phyloP scores from a whole-genome alignment of 2,888 invertebrate genomes.

The Danaus chrysippus region DNA sequence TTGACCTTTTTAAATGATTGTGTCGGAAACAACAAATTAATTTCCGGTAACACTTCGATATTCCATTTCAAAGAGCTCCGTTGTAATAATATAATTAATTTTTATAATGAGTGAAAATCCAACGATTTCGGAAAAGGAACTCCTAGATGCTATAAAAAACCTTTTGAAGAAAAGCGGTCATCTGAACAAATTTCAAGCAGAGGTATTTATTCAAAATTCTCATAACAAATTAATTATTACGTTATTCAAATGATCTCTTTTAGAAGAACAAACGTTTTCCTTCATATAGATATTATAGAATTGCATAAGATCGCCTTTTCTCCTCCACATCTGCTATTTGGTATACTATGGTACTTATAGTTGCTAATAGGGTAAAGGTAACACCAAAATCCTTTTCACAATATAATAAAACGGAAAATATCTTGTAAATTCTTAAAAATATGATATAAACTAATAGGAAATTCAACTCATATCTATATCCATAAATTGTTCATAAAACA shows the following conservation, averaged over 20 bases:
- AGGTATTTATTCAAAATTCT: slow-evolving; percentile 44
- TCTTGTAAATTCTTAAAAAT: too few species aligned
- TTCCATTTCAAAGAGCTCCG: slow-evolving; percentile 21
- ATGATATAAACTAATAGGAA: too few species aligned
- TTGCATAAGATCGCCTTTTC: too few species aligned
- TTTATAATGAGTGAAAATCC: slow-evolving; percentile 54
- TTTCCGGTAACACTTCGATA: slow-evolving; percentile 20
- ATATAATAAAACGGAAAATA: too few species aligned
- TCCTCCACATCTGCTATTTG: too few species aligned
- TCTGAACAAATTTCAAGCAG: slow-evolving; percentile 66
- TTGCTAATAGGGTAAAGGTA: too few species aligned
- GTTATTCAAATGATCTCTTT: neutral
- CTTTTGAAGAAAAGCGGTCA: slow-evolving; percentile 62
- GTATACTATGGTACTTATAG: too few species aligned
- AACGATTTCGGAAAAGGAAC: slow-evolving; percentile 59
- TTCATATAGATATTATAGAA: too few species aligned
- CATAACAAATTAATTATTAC: slow-evolving; percentile 19
- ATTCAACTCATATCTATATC: too few species aligned
- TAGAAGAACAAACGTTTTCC: neutral
- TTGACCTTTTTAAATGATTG: slow-evolving; percentile 4
- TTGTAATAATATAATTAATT: slow-evolving; percentile 33
- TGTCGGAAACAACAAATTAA: slow-evolving; percentile 10
- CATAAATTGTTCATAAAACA: too few species aligned
- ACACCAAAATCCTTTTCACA: too few species aligned
- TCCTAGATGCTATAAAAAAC: slow-evolving; percentile 62